These are phyloP conservation scores for Manis crassicaudata DNA, from an alignment of 2,797 vertebrate genomes.

Conservation along the genomic window DNA sequence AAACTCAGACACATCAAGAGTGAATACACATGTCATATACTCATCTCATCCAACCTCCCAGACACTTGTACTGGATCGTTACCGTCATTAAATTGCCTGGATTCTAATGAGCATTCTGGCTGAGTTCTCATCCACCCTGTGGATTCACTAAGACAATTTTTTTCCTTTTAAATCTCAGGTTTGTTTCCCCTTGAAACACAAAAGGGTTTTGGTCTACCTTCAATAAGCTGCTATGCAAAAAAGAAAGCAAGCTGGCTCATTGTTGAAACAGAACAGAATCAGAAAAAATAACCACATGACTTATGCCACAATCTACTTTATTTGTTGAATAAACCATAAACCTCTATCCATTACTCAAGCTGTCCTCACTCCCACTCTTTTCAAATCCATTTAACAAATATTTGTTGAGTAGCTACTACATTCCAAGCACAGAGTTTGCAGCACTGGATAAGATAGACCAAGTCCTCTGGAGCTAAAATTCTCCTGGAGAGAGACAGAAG, in stretches of 20 bases:
- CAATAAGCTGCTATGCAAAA: not conserved
- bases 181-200: not conserved
- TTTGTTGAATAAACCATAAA: not conserved
- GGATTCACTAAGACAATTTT: constrained; percentile 42
- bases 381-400: constrained; percentile 13
- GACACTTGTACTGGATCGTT: constrained; percentile 35
- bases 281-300: not conserved
- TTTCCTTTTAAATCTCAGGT: constrained; percentile 34
- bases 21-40: constrained; percentile 38
- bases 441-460: not conserved
- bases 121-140: constrained; percentile 28
- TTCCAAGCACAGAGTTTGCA: constrained; percentile 25
- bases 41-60: constrained; percentile 54
- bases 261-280: not conserved
- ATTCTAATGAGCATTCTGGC: constrained; percentile 62
- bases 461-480: not conserved
- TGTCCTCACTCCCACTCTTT: not conserved
- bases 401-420: constrained; percentile 40
- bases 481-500: not conserved
- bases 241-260: constrained; percentile 8
- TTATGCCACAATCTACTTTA: not conserved
- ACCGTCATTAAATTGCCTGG: constrained; percentile 47
- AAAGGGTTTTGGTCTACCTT: constrained; percentile 15
- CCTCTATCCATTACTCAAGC: not conserved
- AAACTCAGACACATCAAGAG: constrained; percentile 50